Evolutionary conservation across 1,140 invertebrate species (phyloP), one percentile per base, ranked within the genome.

Genomic region (Cylas formicarius): DNA sequence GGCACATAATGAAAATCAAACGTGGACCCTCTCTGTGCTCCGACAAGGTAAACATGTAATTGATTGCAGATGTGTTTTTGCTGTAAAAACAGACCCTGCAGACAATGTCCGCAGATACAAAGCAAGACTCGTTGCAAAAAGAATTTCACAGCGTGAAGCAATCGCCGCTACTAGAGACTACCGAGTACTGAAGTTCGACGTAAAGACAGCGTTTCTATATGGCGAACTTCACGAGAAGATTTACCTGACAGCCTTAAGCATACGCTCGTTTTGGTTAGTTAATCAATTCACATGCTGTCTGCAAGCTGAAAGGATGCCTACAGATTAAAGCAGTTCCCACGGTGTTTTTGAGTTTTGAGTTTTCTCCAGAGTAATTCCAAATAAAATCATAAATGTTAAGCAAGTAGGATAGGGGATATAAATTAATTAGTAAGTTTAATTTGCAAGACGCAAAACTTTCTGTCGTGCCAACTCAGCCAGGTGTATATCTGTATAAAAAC

Each of bases 291-390:
- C n/a, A n/a, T n/a, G n/a, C n/a, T n/a, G n/a, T n/a, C n/a, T n/a
- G n/a, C n/a, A 52, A 43, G 21, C 39, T 73, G 9, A 52, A 61
- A 1, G 60, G 62, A 53, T 58, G 55, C 23, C 13, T 72, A 72
- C 48, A 69, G 65, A 1, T 45, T 72, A 3, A 69, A 69, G 50
- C 68, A 72, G 57, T 52, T 67, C 9, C 54, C 66, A 8, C 40
- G 58, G 22, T 58, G 50, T n/a, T n/a, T n/a, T n/a, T 26, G n/a
- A 26, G 24, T 26, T 26, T 26, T 26, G n/a, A 26, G 24, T 26
- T 8, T 26, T 26, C n/a, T 26, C 8, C 8, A 26, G n/a, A n/a
- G 24, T 26, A 26, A 26, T 8, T 26, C n/a, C n/a, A 26, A 26
- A 26, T 8, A 8, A 26, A 26, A 8, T 26, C 8, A 8, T 26